A percentile compares a stretch with the other conserved stretches of the same genome.
phyloP scores from a whole-genome alignment of 2,113 vertebrate species.

The Labrus mixtus region DNA sequence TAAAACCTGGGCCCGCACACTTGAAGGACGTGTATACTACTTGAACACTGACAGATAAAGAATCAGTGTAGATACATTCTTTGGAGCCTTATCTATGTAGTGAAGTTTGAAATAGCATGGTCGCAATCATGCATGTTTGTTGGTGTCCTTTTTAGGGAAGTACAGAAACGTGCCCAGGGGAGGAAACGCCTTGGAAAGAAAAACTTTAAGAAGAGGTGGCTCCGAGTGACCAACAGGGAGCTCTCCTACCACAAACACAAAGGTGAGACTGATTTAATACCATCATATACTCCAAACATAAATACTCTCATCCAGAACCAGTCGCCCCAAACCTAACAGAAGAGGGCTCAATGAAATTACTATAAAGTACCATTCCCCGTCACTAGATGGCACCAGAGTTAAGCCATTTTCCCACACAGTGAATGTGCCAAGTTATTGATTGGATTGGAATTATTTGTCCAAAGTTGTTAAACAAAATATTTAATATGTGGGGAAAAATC shows the following conservation, averaged over 20 bases:
- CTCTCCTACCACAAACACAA: constrained; percentile 95
- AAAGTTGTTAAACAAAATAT: background rate
- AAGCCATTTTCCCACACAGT: background rate
- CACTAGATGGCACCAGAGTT: constrained; percentile 19
- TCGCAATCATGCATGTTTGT: too few relatives aligned
- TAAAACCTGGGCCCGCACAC: too few relatives aligned
- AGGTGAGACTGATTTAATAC: constrained; percentile 81
- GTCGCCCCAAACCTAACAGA: background rate
- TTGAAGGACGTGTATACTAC: too few relatives aligned
- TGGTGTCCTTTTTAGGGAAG: constrained; percentile 85
- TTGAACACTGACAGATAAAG: too few relatives aligned
- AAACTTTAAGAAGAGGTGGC: constrained; percentile 97
- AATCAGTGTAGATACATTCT: too few relatives aligned
- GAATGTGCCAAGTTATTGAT: background rate
- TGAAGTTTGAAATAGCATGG: too few relatives aligned
- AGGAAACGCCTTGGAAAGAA: constrained; percentile 92
- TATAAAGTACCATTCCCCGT: background rate
- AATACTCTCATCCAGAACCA: background rate
- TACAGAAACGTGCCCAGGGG: constrained; percentile 95
- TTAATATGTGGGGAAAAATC: too few relatives aligned
- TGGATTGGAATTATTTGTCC: background rate
- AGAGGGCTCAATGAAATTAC: background rate
- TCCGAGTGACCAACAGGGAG: constrained; percentile 93
- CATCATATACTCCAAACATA: background rate
- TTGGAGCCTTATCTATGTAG: too few relatives aligned